A percentile compares a stretch with the other conserved stretches of the same genome.
Conservation (phyloP, 2,888 invertebrate species). For the Agrochola lychnidis region DNA sequence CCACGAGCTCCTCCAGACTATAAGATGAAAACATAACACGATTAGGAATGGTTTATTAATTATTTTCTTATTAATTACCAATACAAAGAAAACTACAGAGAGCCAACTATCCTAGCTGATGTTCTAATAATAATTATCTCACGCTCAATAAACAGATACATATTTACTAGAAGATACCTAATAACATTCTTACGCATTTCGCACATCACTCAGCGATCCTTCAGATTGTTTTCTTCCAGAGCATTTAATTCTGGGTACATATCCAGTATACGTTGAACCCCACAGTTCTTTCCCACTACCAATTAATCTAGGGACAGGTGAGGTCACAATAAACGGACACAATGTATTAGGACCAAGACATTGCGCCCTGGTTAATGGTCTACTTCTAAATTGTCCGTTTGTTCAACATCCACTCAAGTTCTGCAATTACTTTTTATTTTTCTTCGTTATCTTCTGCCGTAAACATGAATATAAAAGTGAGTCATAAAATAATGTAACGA, state of each 20-base stretch:
- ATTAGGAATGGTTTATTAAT: background rate
- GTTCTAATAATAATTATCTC: conserved; percentile 29
- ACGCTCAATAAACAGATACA: conserved; percentile 34
- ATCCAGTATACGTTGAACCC: conserved; percentile 69
- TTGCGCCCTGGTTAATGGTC: conserved; percentile 69
- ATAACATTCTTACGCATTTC: conserved; percentile 46
- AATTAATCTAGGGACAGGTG: conserved; percentile 75
- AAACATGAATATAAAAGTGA: conserved; percentile 68
- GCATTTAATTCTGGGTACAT: conserved; percentile 70
- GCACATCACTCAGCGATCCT: conserved; percentile 53
- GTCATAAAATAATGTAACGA: conserved; percentile 65
- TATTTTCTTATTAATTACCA: background rate
- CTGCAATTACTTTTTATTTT: conserved; percentile 70
- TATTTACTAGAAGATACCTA: conserved; percentile 52
- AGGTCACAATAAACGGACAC: conserved; percentile 73
- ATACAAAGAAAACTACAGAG: conserved; percentile 17
- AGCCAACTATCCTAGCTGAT: background rate
- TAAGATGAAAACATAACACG: background rate
- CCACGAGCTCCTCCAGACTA: too few species aligned
- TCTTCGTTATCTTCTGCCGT: conserved; percentile 65
- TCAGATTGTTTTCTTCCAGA: conserved; percentile 73
- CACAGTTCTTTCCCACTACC: conserved; percentile 61
- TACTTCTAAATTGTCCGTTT: conserved; percentile 62
- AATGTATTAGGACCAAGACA: conserved; percentile 72
- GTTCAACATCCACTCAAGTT: conserved; percentile 63